These are phyloP conservation scores for Sebastes elongatus DNA, from an alignment of 2,797 vertebrate genomes.

Conservation along the genomic window DNA sequence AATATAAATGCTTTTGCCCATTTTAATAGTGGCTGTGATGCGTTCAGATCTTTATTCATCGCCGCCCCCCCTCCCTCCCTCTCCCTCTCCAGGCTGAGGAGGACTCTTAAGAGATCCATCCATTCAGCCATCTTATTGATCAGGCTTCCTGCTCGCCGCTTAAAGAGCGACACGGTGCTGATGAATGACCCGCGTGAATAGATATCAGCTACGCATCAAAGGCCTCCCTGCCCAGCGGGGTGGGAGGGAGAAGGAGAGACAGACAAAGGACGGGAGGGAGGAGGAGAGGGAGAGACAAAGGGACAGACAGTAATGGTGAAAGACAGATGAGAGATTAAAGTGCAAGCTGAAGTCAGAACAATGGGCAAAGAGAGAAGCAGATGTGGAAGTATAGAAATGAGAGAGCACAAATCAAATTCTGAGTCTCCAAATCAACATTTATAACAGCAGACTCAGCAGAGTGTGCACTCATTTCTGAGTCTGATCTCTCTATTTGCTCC, in stretches of 20 bases:
- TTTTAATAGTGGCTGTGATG: conserved; percentile 44
- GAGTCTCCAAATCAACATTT: not conserved
- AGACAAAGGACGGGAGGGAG: not conserved
- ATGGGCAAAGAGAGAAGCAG: not conserved
- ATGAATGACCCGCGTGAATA: conserved; percentile 62
- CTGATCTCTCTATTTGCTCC: too few species aligned
- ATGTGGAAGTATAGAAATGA: not conserved
- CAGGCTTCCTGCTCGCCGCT: conserved; percentile 57
- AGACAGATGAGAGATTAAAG: conserved; percentile 7
- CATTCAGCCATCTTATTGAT: conserved; percentile 67
- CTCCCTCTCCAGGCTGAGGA: conserved; percentile 52
- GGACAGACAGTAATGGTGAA: not conserved
- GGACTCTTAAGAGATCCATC: conserved; percentile 58
- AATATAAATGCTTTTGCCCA: conserved; percentile 23
- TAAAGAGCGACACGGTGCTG: conserved; percentile 56
- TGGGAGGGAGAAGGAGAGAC: not conserved
- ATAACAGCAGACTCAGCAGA: not conserved
- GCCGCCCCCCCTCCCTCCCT: conserved; percentile 21
- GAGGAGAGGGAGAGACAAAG: not conserved
- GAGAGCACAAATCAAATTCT: not conserved
- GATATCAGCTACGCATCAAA: conserved; percentile 57
- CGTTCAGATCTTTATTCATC: conserved; percentile 48
- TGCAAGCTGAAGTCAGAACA: not conserved
- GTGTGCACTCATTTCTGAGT: not conserved
- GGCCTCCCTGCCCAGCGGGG: conserved; percentile 15